Percentiles rank a stretch among this genome's conserved stretches.
Evolutionary conservation across 1,140 invertebrate species (phyloP).

Genomic region (Trichoplusia ni): DNA sequence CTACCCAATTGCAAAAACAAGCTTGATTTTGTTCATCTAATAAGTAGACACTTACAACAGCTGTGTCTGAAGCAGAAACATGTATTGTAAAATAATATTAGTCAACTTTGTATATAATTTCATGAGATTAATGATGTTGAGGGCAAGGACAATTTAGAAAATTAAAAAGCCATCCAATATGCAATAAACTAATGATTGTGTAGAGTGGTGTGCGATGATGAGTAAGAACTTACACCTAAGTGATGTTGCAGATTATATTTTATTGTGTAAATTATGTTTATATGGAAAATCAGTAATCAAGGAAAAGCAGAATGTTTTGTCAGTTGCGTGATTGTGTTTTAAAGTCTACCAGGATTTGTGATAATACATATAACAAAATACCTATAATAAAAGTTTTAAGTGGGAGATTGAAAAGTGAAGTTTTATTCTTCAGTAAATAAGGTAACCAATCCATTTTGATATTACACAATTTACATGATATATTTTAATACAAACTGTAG

Average conservation of each 20-base stretch:
- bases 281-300: slow-evolving; percentile 79
- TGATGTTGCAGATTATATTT: slow-evolving; percentile 76
- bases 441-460: slow-evolving; percentile 57
- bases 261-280: slow-evolving; percentile 81
- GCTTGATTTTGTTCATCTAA: slow-evolving; percentile 57
- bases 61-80: slow-evolving; percentile 61
- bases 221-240: slow-evolving; percentile 75
- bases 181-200: slow-evolving; percentile 79
- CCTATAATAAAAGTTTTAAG: slow-evolving; percentile 83
- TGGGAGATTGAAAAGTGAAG: slow-evolving; percentile 80
- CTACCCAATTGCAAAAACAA: slow-evolving; percentile 52
- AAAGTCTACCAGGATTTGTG: slow-evolving; percentile 83
- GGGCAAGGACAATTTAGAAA: slow-evolving; percentile 72
- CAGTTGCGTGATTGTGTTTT: slow-evolving; percentile 82
- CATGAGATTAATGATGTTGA: slow-evolving; percentile 76
- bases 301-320: slow-evolving; percentile 78
- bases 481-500: slow-evolving; percentile 18
- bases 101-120: slow-evolving; percentile 80
- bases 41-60: slow-evolving; percentile 42
- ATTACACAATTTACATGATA: slow-evolving; percentile 11
- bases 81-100: slow-evolving; percentile 78
- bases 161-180: slow-evolving; percentile 79
- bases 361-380: slow-evolving; percentile 83
- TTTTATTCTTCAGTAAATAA: slow-evolving; percentile 76
- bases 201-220: slow-evolving; percentile 75